Conservation (phyloP, 2,797 vertebrate species). For the Anolis apletophallus region DNA sequence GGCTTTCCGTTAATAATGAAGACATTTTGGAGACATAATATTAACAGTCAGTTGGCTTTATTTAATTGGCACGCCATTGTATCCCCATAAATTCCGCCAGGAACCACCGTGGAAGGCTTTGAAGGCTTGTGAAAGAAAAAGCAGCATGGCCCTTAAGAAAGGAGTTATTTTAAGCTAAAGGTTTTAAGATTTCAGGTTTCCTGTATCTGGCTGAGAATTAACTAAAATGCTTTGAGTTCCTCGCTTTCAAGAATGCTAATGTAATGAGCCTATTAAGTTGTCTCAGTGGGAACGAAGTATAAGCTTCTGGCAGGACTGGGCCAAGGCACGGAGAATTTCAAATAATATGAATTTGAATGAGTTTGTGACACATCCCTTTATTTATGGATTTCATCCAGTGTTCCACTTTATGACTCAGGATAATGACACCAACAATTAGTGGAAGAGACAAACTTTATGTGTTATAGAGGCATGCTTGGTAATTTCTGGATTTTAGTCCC, state of each 20-base stretch:
- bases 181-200: conserved; percentile 55
- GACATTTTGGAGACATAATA: conserved; percentile 67
- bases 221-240: conserved; percentile 43
- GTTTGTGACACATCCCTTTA: conserved; percentile 50
- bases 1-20: conserved; percentile 74
- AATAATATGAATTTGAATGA: conserved; percentile 58
- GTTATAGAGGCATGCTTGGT: conserved; percentile 51
- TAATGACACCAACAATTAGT: conserved; percentile 64
- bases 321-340: conserved; percentile 1
- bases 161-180: conserved; percentile 66
- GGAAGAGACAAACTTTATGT: conserved; percentile 56
- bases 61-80: conserved; percentile 75
- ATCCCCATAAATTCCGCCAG: conserved; percentile 73
- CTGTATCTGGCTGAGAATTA: conserved; percentile 59
- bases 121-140: conserved; percentile 65
- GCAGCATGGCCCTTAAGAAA: conserved; percentile 57
- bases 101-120: conserved; percentile 58
- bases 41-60: conserved; percentile 72
- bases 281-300: conserved; percentile 43
- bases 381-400: conserved; percentile 54
- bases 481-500: conserved; percentile 48
- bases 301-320: conserved; percentile 44
- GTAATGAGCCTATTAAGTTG: conserved; percentile 45
- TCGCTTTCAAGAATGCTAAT: conserved; percentile 58
- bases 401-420: conserved; percentile 49